Evolutionary conservation across 2,113 vertebrate genomes (phyloP), one percentile per base, ranked within the genome.

Genomic region (Forbesichthys papilliferus): DNA sequence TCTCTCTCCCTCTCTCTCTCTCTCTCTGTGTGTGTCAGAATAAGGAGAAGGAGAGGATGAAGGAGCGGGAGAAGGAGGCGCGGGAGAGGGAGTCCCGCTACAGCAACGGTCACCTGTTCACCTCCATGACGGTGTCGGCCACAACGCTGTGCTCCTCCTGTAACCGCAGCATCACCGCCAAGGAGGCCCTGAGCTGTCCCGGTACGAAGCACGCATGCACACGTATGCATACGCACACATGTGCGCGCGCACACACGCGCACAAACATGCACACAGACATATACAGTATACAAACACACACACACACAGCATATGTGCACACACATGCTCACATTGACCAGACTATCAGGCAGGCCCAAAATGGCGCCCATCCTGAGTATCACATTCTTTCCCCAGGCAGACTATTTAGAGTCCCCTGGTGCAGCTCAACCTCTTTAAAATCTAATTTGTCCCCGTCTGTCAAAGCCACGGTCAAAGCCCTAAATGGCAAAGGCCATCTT

Each of bases 151-250:
- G 96, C 83, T 98, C 94, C 1, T 94, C 95, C 78, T 98, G 96
- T 75, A 96, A 93, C 90, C 92, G 96, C 83, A 98, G 96, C 92
- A 98, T 98, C 93, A 98, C 96, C 0, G 95, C 96, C 76, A 98
- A 97, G 89, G 96, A 98, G 61, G 96, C 96, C 0, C 93, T 98
- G 11, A 94, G 95, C 90, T 98, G 96, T 65, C 95, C 96, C 34
- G 96, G 96, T 98, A 86, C 94, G 94, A 47, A 49, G 2, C 14
- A 48, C 11, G 59, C 16, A 52, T 56, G 48, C 36, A 54, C 49
- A 58, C 33, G 67, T 36, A 51, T 8, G 61, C 33, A 48, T 10
- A 61, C 4, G 33, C 18, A 68, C 7, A 33, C 33, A 62, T n/a
- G 53, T 10, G 20, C 20, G 1, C 20, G 20, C 20, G 16, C 16